Base-by-base conservation (phyloP, 1,140 invertebrate species). In the Ditylenchus dipsaci region DNA sequence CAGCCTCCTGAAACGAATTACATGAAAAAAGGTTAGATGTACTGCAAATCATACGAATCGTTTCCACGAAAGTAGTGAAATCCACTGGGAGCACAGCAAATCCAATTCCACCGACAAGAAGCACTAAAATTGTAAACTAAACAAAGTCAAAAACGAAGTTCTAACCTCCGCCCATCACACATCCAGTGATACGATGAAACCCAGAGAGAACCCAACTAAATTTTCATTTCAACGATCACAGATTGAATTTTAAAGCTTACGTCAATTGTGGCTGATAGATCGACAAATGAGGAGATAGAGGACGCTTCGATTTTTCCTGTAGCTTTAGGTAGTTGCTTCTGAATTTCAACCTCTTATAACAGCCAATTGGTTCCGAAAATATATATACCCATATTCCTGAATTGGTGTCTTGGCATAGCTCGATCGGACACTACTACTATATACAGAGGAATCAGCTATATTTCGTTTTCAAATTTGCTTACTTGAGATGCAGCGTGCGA, bases 1-100 rank as follows among this genome's bases (percentile, higher is more conserved):
- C 33, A 38, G 11, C 33, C 33, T 5, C 33, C 33, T 38, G 11
- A 38, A 38, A 38, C 33, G 33, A 11, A 38, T 38, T 11, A 3
- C 11, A 38, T 38, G 33, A 38, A 3, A n/a, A n/a, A n/a, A n/a
- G n/a, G n/a, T n/a, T n/a, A 38, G 3, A 38, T 38, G 11, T 5
- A 38, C 33, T 5, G 33, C 19, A 78, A 23, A 73, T 61, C 38
- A 65, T 63, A 38, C 65, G 73, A 30, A 78, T 63, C 45, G 64
- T 75, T 13, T 76, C 71, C n/a, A 78, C 60, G 49, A 78, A 78
- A 19, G 69, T 69, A 30, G 76, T 78, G 60, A 78, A 78, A 61
- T 78, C 74, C 47, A 78, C 15, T 7, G 76, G 76, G 19, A 76
- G 57, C 29, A 71, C 65, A 17, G 72, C 72, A 30, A 78, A 78